These are phyloP conservation scores for Montifringilla adamsi DNA, from an alignment of 2,113 vertebrate genomes.

Conservation along the genomic window DNA sequence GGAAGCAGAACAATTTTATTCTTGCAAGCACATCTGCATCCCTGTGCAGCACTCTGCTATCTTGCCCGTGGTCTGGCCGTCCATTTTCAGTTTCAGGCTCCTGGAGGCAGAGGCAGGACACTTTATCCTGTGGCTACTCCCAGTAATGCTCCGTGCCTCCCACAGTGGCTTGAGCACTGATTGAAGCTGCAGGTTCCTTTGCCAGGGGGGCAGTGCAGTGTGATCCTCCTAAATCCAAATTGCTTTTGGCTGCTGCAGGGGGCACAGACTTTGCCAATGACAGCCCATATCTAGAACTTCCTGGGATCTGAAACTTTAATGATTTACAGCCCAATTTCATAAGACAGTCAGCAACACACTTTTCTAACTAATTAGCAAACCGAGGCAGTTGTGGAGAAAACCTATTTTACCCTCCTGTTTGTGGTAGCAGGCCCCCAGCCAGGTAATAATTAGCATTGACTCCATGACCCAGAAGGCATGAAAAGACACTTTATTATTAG, in stretches of 20 bases:
- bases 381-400: not conserved
- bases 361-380: not conserved
- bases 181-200: not conserved
- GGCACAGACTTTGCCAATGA: not conserved
- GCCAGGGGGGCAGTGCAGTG: not conserved
- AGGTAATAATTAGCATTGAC: too few species aligned
- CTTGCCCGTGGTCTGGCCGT: not conserved
- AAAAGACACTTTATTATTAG: too few species aligned
- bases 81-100: not conserved
- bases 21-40: not conserved
- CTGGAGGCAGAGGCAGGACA: not conserved
- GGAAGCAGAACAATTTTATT: not conserved
- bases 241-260: not conserved
- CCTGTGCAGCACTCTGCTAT: not conserved
- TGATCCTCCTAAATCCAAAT: not conserved
- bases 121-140: not conserved
- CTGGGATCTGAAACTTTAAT: not conserved
- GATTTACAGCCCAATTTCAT: not conserved
- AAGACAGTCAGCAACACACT: not conserved
- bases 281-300: not conserved
- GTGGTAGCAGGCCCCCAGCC: too few species aligned
- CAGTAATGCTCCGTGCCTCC: not conserved
- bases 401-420: accelerated
- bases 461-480: too few species aligned
- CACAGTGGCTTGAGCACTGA: not conserved